Base-by-base conservation (phyloP, 1,140 invertebrate genomes). In the Elymnias hypermnestra region DNA sequence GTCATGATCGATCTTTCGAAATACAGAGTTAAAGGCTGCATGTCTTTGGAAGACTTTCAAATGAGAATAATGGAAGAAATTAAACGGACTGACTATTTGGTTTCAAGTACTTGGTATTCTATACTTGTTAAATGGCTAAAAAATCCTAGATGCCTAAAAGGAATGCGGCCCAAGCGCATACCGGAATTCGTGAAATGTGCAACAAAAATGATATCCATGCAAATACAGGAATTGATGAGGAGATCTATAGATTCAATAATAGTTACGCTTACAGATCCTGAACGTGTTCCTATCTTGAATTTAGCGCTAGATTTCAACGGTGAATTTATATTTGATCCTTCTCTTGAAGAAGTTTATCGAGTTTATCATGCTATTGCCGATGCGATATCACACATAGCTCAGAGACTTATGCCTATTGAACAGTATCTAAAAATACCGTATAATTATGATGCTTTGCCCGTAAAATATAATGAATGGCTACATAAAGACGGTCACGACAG, bases 1-100 rank as follows among this genome's bases (percentile, higher is more conserved):
- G 64, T 72, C 23, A 79, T 92, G 5, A 88, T 89, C n/a, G 67
- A 89, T 62, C 87, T 91, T 49, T 41, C 61, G 9, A 85, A 73
- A 29, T 90, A 89, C 56, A 83, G 86, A 54, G 58, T 72, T 2
- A 78, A 66, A 55, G 83, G 79, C 1, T 57, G 83, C 10, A 73
- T 87, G 31, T 54, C 68, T 29, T 70, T 89, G 46, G 58, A 76
- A 22, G 78, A 86, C 22, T 83, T 90, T 55, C 54, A 81, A 43
- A 47, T 53, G 0, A 73, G 79, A 57, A 72, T 90, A 62, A 23
- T 77, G 35, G 71, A 81, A 53, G 84, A 71, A 64, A 87, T 79
- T 13, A 86, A 71, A 64, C 74, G 74, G 50, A 83, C 69, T 25
- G 86, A 75, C 61, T 82, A 72, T 41, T 59, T 82, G 3, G 71